Conservation (phyloP, 2,113 vertebrate genomes). For the Meriones unguiculatus region DNA sequence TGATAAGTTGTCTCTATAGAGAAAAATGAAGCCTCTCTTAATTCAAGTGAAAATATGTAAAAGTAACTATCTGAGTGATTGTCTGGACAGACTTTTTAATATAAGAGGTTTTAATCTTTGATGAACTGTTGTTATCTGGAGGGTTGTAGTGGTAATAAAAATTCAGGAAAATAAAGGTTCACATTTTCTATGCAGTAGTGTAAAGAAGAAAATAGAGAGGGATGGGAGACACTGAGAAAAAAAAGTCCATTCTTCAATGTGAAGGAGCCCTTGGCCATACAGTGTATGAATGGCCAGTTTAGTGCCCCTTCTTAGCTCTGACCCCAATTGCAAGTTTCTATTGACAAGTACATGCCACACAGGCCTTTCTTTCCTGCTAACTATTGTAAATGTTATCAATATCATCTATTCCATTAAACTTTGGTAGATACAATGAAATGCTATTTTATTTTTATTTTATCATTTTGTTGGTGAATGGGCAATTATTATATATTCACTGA, state of each 20-base stretch:
- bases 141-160: background rate
- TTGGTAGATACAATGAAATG: background rate
- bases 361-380: background rate
- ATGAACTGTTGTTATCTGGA: conserved; percentile 3
- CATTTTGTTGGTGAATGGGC: background rate
- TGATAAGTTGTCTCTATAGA: conserved; percentile 62
- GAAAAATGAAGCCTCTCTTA: conserved; percentile 62
- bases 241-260: background rate
- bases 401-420: background rate
- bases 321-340: background rate
- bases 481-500: conserved; percentile 26
- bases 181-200: background rate
- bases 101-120: conserved; percentile 36
- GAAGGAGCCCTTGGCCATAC: background rate
- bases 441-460: too few relatives aligned
- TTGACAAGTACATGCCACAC: background rate
- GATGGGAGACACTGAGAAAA: background rate
- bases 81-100: conserved; percentile 40
- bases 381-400: background rate
- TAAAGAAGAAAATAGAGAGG: conserved; percentile 16
- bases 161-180: conserved; percentile 13
- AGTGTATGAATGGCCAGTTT: background rate
- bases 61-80: conserved; percentile 8
- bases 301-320: background rate
- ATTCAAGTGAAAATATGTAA: conserved; percentile 61